Percentiles rank a stretch among this genome's conserved stretches.
Conservation (phyloP, 2,797 vertebrate species). For the Dryobates pubescens region DNA sequence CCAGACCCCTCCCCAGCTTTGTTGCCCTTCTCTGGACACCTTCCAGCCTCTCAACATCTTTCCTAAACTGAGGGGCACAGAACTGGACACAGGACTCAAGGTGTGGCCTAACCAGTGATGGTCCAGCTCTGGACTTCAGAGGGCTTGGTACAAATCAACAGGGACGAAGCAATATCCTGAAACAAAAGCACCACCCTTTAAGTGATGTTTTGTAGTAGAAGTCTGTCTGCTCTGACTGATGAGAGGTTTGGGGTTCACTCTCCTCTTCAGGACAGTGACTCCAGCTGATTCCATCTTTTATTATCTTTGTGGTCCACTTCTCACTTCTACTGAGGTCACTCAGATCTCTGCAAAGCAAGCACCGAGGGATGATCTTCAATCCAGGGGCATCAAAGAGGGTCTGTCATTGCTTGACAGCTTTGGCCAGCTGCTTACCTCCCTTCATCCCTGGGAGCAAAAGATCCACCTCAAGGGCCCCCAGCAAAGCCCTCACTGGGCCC, state of each 20-base stretch:
- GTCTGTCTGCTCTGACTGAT: neutral
- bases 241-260: fast-evolving
- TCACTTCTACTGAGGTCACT: neutral
- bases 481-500: neutral
- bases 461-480: neutral
- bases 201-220: neutral
- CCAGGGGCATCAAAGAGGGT: fast-evolving
- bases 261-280: neutral
- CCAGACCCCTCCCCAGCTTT: too few species aligned
- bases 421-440: neutral
- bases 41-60: too few species aligned
- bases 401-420: fast-evolving
- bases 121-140: neutral
- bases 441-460: neutral
- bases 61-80: too few species aligned
- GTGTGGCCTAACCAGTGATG: too few species aligned
- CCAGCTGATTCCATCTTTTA: neutral
- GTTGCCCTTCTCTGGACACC: too few species aligned
- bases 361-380: neutral
- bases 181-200: neutral
- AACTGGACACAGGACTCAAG: too few species aligned
- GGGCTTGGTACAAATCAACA: neutral
- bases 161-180: neutral
- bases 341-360: neutral
- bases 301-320: neutral